Evolutionary conservation across 1,140 invertebrate genomes (phyloP), one percentile per base, ranked within the genome.

Genomic region (Mya arenaria): DNA sequence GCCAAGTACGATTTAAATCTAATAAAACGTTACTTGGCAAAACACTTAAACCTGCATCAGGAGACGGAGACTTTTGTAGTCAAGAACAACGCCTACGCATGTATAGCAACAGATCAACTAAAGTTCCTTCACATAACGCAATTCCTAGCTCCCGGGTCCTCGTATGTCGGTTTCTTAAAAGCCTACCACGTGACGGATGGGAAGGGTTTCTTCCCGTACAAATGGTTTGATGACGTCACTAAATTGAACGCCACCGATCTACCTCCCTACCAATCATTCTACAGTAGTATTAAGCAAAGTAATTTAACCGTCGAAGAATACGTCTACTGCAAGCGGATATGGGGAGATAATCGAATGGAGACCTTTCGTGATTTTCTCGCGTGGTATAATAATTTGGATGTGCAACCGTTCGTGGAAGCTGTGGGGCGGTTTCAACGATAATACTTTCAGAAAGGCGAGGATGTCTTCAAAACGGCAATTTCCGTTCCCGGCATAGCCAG

Each of bases 191-290:
- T 78, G 30, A 25, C 25, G 55, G 79, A 63, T 73, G 37, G 56
- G 19, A 85, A 85, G 58, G 79, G 83, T 15, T 83, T 74, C 65
- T 85, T 86, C 39, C 85, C 86, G 0, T 86, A 89, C 39, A 82
- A 87, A 77, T 80, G 62, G 68, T 77, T 86, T 19, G 58, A 80
- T 34, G 19, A 30, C 44, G 25, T 81, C 4, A 44, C 66, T 5
- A 48, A 79, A 77, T 60, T 86, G 39, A 55, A 84, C 0, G 19
- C 25, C 13, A 56, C 48, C 17, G 0, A 3, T 0, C 63, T 84
- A 2, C 82, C 75, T 19, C 44, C 74, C 0, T 48, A 74, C 15
- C 48, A 56, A 25, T 69, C 79, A 4, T 87, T 87, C 39, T 82
- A 56, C 30, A 83, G 79, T 39, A 25, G 19, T 0, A 39, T 87